Percentiles rank a stretch among this genome's conserved stretches.
Evolutionary conservation across 2,797 vertebrate genomes (phyloP).

Genomic region (Pelodytes ibericus): DNA sequence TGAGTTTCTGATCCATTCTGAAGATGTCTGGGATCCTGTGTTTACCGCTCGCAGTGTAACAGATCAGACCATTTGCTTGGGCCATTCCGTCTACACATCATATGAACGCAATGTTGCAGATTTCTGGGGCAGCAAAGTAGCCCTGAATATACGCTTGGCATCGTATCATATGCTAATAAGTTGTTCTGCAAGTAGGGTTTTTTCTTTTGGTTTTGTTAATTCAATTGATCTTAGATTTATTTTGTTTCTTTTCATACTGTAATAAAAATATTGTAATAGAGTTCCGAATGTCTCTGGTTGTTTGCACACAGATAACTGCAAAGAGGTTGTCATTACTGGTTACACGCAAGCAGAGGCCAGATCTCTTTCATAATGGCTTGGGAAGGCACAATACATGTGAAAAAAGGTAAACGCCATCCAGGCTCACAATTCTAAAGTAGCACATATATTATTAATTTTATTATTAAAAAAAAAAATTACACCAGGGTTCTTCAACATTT

Average conservation of each 20-base stretch:
- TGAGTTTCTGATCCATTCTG: constrained; percentile 76
- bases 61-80: constrained; percentile 82
- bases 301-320: constrained; percentile 95
- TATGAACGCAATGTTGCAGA: constrained; percentile 71
- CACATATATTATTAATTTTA: constrained; percentile 56
- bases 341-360: constrained; percentile 91
- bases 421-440: constrained; percentile 72
- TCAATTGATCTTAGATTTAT: constrained; percentile 59
- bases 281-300: constrained; percentile 88
- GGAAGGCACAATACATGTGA: constrained; percentile 78
- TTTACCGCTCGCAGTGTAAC: constrained; percentile 65
- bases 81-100: constrained; percentile 77
- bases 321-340: constrained; percentile 94
- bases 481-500: constrained; percentile 70
- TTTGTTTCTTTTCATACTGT: constrained; percentile 73
- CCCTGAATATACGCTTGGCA: constrained; percentile 67
- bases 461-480: constrained; percentile 53
- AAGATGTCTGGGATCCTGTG: constrained; percentile 74
- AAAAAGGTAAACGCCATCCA: constrained; percentile 85
- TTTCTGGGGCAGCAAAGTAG: constrained; percentile 63
- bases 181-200: constrained; percentile 74
- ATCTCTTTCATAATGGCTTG: constrained; percentile 89
- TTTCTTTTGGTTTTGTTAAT: constrained; percentile 36
- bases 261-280: constrained; percentile 72
- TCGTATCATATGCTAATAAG: constrained; percentile 69